Base-by-base conservation (phyloP, 1,140 invertebrate species). In the Aphis craccivora region DNA sequence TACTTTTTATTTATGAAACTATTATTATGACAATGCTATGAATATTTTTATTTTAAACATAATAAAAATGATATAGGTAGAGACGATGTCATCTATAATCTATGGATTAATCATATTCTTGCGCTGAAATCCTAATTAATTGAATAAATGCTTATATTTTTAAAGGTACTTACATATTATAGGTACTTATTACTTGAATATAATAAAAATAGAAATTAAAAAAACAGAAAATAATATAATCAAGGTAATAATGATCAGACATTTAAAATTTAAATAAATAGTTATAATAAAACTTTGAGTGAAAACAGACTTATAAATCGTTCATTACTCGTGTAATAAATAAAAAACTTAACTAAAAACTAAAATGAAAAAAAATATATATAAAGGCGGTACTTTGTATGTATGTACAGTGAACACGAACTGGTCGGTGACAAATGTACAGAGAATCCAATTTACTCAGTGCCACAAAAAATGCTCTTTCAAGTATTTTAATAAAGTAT, bases 381-480 rank as follows among this genome's bases (percentile, higher is more conserved):
- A 87, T 48, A n/a, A 5, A 87, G 25, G 6, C 45, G 86, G 23
- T 60, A 60, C n/a, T 76, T 6, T 30, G 30, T 20, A 51, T 30
- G 30, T 20, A 51, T n/a, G 43, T 51, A 88, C 3, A 37, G n/a
- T 35, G 45, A 35, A 51, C 30, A 48, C 30, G 30, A 51, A 88
- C 30, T 88, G 86, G 45, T 88, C 86, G 48, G n/a, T 88, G 87
- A 89, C 48, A 89, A 89, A 89, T 89, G 87, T 53, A 89, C 86
- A 20, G 5, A 9, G n/a, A 89, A 89, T 53, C 35, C 87, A 89
- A 89, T 89, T 89, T 53, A 53, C 87, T 89, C 7, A 48, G 48
- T 89, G 48, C 87, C 22, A 89, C 25, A 23, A n/a, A 35, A 89
- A 53, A 89, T 53, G 35, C 35, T 89, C 25, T 89, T 89, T 53